These are phyloP conservation scores for Oreohelix idahoensis DNA, from an alignment of 1,140 invertebrate species.

Conservation along the genomic window DNA sequence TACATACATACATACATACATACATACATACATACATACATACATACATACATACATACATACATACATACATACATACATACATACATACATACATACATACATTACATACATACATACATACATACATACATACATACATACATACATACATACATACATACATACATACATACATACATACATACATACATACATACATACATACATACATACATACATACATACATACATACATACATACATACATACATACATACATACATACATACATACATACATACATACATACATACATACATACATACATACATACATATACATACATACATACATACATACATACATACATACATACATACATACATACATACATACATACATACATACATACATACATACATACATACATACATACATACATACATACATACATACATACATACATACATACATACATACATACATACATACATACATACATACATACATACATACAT, in stretches of 20 bases:
- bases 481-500: too few species aligned
- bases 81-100: too few species aligned
- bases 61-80: slow-evolving; percentile 22
- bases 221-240: slow-evolving; percentile 22
- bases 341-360: slow-evolving; percentile 4
- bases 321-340: slow-evolving; percentile 20
- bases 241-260: slow-evolving; percentile 22
- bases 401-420: too few species aligned
- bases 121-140: slow-evolving; percentile 24
- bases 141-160: slow-evolving; percentile 22
- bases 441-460: too few species aligned
- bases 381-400: too few species aligned
- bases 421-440: too few species aligned
- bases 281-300: slow-evolving; percentile 19
- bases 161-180: slow-evolving; percentile 22
- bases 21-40: slow-evolving; percentile 20
- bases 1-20: slow-evolving; percentile 15
- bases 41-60: slow-evolving; percentile 22
- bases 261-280: slow-evolving; percentile 18
- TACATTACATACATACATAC: too few species aligned
- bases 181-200: slow-evolving; percentile 22
- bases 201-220: slow-evolving; percentile 22
- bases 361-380: too few species aligned
- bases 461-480: too few species aligned
- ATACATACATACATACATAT: slow-evolving; percentile 12